Base-by-base conservation (phyloP, 2,797 vertebrate species). In the Esox masquinongy region DNA sequence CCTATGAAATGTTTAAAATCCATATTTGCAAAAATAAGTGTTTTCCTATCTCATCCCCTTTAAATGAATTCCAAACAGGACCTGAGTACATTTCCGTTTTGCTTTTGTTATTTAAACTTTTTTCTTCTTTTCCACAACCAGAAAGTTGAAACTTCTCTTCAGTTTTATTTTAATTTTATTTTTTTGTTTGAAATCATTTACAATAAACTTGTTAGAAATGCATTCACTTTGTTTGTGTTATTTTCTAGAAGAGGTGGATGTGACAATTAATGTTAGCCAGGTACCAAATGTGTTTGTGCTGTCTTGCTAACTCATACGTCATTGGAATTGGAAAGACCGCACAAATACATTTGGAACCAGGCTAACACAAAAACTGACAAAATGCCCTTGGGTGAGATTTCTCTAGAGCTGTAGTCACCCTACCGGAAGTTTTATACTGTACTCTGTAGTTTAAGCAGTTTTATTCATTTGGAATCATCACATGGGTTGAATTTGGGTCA, bases 141-240 rank as follows among this genome's bases (percentile, higher is more conserved):
- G 64, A 75, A 71, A 70, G 74, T 79, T 66, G 75, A 47, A 12
- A 77, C 56, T 76, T 81, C 67, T 74, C 72, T 49, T 68, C 31
- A 69, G 71, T 82, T 88, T 75, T 89, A 11, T 47, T 47, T 47
- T 1, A 47, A 47, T 80, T 90, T 83, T 12, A 82, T 84, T 84
- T 88, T 88, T 90, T 88, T 76, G 76, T 85, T 88, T 85, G 72
- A 90, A 88, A 83, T 84, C 61, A 87, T 91, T 90, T 86, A 85
- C 80, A 94, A 93, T 93, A 93, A 93, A 94, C 83, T 78, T 66
- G 83, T 89, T 91, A 85, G 73, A 81, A 87, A 76, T 77, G 68
- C 11, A 31, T 76, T 47, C 24, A 68, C 6, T 64, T 8, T 80
- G 19, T 31, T 39, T 39, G n/a, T 50, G 51, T 15, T 51, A 31